Evolutionary conservation across 2,113 vertebrate species (phyloP).

Genomic region (Xerus inauris): DNA sequence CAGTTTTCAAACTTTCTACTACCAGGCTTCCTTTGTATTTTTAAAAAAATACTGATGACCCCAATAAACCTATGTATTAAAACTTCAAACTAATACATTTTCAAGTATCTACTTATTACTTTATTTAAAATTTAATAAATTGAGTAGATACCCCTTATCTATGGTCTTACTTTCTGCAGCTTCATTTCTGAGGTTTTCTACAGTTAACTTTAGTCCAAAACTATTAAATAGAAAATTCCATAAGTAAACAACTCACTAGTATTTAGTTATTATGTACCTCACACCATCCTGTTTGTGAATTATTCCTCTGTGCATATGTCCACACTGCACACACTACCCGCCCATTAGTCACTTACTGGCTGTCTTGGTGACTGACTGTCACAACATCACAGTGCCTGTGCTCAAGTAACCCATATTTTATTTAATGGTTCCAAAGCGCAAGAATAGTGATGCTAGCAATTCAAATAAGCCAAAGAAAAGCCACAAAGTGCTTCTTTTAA

Average conservation of each 20-base stretch:
- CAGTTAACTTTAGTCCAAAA: neutral
- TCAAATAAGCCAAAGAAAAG: neutral
- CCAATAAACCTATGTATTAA: neutral
- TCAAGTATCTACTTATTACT: neutral
- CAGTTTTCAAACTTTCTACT: neutral
- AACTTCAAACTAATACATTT: neutral
- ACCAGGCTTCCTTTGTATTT: neutral
- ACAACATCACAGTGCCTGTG: neutral
- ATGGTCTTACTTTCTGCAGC: neutral
- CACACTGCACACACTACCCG: no score
- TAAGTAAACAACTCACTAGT: neutral
- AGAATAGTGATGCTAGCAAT: no score
- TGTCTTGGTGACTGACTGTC: neutral
- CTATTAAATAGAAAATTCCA: neutral
- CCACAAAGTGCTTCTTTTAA: neutral
- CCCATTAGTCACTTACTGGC: neutral
- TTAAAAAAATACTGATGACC: neutral
- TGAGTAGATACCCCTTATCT: neutral
- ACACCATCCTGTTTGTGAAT: neutral
- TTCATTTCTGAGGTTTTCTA: neutral
- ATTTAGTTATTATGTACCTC: neutral
- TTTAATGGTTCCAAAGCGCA: neutral
- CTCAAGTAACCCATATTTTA: neutral
- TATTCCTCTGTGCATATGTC: neutral
- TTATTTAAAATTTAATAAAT: neutral